Base-by-base conservation (phyloP, 1,140 invertebrate genomes). In the Myzus persicae region DNA sequence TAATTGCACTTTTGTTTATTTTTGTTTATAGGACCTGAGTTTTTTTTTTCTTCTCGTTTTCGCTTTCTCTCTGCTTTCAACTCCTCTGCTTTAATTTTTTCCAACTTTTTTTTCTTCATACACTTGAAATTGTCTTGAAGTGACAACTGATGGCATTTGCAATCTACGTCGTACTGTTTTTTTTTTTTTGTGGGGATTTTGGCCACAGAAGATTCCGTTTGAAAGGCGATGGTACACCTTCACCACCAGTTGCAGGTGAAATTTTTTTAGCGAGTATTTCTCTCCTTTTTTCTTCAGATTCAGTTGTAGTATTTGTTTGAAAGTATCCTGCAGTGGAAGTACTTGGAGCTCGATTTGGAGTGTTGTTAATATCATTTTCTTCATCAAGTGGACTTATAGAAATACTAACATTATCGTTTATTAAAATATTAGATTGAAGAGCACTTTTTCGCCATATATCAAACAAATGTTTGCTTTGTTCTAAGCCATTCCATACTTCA, bases 101-200 rank as follows among this genome's bases (percentile, higher is more conserved):
- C 59, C 31, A n/a, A 31, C 31, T n/a, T 67, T 67, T n/a, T 67
- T 67, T 11, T 67, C 59, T 67, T 67, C 59, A 67, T 67, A 67
- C 31, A 7, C 59, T 67, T 67, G 31, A n/a, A 67, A 67, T 11
- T n/a, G 8, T 67, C 59, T 67, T 67, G 59, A 67, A 31, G 59
- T 67, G 31, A 67, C 31, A 67, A 67, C 31, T 31, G 59, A 67
- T 67, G 59, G 59, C 59, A 67, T 67, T 67, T 67, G 31, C 11
- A 67, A 67, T 67, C 31, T 67, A 67, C 31, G 59, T 11, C 59
- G 31, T 67, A 67, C 59, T n/a, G 31, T 36, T 76, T 36, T 26
- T 67, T 67, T 67, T 76, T 76, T 76, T 76, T 76, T 76, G 67
- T 11, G n/a, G 67, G n/a, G n/a, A 76, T 76, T 76, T 76, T 76